A percentile compares a stretch with the other conserved stretches of the same genome.
Conservation (phyloP, 2,888 invertebrate species). For the Lydus trimaculatus region DNA sequence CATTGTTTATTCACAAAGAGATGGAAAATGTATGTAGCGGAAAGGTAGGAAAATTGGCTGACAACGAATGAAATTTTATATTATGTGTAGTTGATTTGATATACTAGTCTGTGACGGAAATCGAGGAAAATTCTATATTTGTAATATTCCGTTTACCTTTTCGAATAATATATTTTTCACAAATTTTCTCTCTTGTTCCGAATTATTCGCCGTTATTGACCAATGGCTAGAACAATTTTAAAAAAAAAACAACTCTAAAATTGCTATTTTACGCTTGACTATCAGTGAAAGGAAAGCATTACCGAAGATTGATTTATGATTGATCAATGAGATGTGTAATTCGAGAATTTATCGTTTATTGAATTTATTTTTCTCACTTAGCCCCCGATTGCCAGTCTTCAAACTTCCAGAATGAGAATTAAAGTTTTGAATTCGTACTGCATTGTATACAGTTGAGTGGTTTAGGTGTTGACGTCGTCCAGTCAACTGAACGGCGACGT, state of each 20-base stretch:
- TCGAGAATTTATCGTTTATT: not conserved
- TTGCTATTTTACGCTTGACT: not conserved
- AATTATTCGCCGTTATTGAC: not conserved
- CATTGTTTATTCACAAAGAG: not conserved
- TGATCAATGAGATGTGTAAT: not conserved
- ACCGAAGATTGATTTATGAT: not conserved
- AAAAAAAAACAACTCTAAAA: not conserved
- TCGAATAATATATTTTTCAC: not conserved
- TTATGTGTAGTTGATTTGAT: not conserved
- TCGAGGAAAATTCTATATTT: not conserved
- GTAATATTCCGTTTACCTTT: not conserved
- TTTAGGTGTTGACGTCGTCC: constrained; percentile 1
- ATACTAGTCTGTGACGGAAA: constrained; percentile 1
- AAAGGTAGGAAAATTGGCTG: constrained; percentile 1
- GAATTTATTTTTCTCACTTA: not conserved
- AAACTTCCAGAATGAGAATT: not conserved
- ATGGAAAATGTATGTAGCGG: not conserved
- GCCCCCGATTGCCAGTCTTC: not conserved
- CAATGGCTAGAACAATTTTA: not conserved
- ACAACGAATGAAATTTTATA: constrained; percentile 5
- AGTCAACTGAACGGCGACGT: constrained; percentile 21
- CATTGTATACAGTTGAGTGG: not conserved
- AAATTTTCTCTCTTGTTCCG: not conserved
- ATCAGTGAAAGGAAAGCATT: not conserved
- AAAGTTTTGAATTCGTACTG: not conserved